A percentile compares a stretch with the other conserved stretches of the same genome.
Conservation (phyloP, 1,140 invertebrate species). For the Trinorchestia longiramus region DNA sequence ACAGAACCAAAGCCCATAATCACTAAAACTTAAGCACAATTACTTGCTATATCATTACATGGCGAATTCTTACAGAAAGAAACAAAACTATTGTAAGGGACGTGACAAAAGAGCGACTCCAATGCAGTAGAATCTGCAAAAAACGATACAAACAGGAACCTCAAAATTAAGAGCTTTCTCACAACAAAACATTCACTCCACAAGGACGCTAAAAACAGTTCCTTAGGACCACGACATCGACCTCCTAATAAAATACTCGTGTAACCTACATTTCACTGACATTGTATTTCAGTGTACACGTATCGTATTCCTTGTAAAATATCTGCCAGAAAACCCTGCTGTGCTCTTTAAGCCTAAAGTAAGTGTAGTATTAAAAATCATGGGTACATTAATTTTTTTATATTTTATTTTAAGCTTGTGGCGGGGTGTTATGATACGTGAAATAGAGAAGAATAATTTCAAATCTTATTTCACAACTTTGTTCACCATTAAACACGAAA, state of each 20-base stretch:
- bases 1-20: too few relatives aligned
- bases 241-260: neutral
- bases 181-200: neutral
- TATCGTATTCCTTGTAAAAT: neutral
- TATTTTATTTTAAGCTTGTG: neutral
- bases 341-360: neutral
- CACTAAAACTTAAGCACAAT: too few relatives aligned
- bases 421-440: too few relatives aligned
- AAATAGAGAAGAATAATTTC: too few relatives aligned
- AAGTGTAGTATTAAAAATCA: neutral
- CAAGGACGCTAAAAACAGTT: neutral
- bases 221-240: neutral
- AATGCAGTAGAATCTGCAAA: too few relatives aligned
- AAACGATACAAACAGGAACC: neutral
- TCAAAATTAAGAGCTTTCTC: neutral
- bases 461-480: too few relatives aligned
- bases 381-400: neutral
- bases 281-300: neutral
- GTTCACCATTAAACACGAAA: too few relatives aligned
- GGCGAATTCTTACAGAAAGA: too few relatives aligned
- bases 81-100: too few relatives aligned
- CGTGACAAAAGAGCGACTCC: too few relatives aligned
- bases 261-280: neutral
- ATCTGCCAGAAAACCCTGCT: neutral
- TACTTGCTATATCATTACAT: too few relatives aligned